A percentile compares a stretch with the other conserved stretches of the same genome.
Evolutionary conservation across 2,113 vertebrate genomes (phyloP).

Genomic region (Acanthochromis polyacanthus): DNA sequence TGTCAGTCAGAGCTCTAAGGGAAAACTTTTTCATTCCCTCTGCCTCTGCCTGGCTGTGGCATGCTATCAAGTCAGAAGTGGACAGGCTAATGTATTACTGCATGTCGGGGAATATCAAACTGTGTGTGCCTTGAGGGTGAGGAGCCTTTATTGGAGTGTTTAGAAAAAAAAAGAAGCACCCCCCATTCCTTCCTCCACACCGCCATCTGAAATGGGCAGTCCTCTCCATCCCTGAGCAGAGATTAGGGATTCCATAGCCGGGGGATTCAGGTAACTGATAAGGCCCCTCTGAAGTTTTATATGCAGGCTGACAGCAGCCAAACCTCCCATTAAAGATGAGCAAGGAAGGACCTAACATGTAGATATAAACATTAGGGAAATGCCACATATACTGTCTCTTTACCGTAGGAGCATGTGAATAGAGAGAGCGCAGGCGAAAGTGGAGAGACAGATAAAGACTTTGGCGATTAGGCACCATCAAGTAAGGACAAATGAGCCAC

Average conservation of each 20-base stretch:
- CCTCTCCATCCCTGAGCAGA: constrained; percentile 35
- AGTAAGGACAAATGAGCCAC: not conserved
- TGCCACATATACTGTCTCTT: not conserved
- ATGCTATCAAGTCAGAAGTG: constrained; percentile 55
- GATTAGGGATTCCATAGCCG: constrained; percentile 44
- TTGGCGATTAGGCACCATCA: not conserved
- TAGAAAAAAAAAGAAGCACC: not conserved
- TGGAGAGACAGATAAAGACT: not conserved
- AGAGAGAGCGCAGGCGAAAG: not conserved
- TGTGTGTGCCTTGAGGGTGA: constrained; percentile 22
- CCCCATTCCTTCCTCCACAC: not conserved
- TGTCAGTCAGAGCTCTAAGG: constrained; percentile 22
- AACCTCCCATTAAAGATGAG: constrained; percentile 1
- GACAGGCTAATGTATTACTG: constrained; percentile 61
- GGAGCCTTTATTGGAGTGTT: constrained; percentile 42
- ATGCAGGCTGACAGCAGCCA: not conserved
- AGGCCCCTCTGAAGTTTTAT: constrained; percentile 28
- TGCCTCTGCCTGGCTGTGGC: constrained; percentile 11
- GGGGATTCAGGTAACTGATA: constrained; percentile 37
- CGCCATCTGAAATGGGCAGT: constrained; percentile 15
- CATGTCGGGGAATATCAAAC: constrained; percentile 55
- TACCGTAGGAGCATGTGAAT: not conserved
- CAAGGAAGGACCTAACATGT: not conserved
- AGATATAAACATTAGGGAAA: not conserved
- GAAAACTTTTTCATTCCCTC: not conserved